phyloP scores from a whole-genome alignment of 2,888 invertebrate genomes.

The Biston betularia region DNA sequence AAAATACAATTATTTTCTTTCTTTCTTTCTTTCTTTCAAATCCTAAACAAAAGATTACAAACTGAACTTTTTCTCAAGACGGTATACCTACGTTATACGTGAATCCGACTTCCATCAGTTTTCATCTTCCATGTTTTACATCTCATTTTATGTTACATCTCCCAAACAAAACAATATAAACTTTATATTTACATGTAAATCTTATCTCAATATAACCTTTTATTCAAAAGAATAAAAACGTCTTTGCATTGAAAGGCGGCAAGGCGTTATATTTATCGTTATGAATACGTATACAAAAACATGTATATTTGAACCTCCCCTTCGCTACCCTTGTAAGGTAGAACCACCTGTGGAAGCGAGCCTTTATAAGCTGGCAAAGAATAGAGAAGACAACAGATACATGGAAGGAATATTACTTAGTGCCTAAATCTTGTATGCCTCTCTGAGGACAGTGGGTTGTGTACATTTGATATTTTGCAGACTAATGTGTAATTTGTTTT shows the following conservation, averaged over 20 bases:
- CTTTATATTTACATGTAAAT: conserved; percentile 11
- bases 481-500: not conserved
- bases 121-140: not conserved
- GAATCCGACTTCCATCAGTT: not conserved
- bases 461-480: not conserved
- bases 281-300: conserved; percentile 26
- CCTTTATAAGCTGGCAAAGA: conserved; percentile 43
- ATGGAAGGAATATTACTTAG: not conserved
- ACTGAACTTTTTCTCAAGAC: too few relatives aligned
- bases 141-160: not conserved
- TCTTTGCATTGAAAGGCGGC: conserved; percentile 18
- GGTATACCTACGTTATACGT: not conserved
- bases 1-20: too few relatives aligned
- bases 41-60: too few relatives aligned
- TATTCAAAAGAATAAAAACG: conserved; percentile 22
- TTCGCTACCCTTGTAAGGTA: conserved; percentile 42
- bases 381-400: not conserved
- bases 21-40: too few relatives aligned
- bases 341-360: conserved; percentile 65
- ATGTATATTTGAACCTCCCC: conserved; percentile 32
- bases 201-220: conserved; percentile 11
- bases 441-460: conserved; percentile 11
- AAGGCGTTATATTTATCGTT: conserved; percentile 18
- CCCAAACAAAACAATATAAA: conserved; percentile 1
- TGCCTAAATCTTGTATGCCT: conserved; percentile 31